Conservation (phyloP, 2,888 invertebrate species). For the Trimorus sp. region DNA sequence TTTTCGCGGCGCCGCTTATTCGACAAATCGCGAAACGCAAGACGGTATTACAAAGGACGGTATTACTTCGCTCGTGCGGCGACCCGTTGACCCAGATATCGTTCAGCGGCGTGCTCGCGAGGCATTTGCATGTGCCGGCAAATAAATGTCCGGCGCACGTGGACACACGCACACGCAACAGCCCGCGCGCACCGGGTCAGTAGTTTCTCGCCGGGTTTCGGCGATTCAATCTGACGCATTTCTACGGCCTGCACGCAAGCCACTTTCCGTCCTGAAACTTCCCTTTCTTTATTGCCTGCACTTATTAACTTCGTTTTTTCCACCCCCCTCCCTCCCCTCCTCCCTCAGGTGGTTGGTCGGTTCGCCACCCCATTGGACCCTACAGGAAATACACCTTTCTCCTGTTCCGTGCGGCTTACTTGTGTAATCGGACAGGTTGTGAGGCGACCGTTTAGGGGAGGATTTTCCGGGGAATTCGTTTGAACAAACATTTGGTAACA, state of each 20-base stretch:
- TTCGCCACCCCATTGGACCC: too few relatives aligned
- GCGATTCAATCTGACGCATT: constrained; percentile 76
- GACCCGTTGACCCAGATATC: constrained; percentile 74
- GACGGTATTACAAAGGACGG: constrained; percentile 53
- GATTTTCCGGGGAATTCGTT: too few relatives aligned
- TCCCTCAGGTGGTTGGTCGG: not conserved
- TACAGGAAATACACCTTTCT: constrained; percentile 5
- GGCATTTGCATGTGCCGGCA: constrained; percentile 72
- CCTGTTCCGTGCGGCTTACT: not conserved
- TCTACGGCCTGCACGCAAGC: constrained; percentile 72
- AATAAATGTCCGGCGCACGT: constrained; percentile 73
- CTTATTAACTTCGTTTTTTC: constrained; percentile 47
- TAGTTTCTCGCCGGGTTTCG: constrained; percentile 69
- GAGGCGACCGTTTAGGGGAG: too few relatives aligned
- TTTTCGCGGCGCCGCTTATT: constrained; percentile 35
- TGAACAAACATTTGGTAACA: too few relatives aligned
- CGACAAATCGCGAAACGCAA: constrained; percentile 68
- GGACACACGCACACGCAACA: constrained; percentile 71
- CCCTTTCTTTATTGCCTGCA: constrained; percentile 59
- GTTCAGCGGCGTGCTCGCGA: constrained; percentile 60
- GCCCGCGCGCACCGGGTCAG: constrained; percentile 68
- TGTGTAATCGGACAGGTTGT: too few relatives aligned
- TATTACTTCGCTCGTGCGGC: constrained; percentile 36
- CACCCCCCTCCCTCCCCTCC: constrained; percentile 16
- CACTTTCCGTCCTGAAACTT: constrained; percentile 60